Evolutionary conservation across 2,797 vertebrate genomes (phyloP), one percentile per base, ranked within the genome.

Genomic region (Pseudotriccus pelzelni): DNA sequence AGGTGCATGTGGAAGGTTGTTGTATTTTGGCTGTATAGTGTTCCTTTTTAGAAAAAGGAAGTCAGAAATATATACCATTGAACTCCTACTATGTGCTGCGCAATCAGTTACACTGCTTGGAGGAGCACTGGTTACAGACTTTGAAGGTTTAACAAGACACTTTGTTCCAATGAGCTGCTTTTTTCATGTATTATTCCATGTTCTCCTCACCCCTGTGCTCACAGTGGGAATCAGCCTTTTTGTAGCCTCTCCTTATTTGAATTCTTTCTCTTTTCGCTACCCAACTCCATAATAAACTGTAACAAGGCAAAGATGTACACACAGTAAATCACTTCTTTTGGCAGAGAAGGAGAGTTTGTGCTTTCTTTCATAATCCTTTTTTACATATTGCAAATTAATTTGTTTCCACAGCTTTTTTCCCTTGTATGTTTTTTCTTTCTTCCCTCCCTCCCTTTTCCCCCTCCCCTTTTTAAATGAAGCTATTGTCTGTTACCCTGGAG

Each of bases 311-410:
- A 91, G 60, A 94, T 59, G 67, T 81, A 60, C 53, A 36, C 20
- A 4, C 32, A 85, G n/a, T 41, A 93, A 96, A 96, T 50, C 5
- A 8, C 59, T 77, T 53, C 52, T 87, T 95, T 95, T 82, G 81
- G 68, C 49, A 75, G 90, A 80, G 53, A 77, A 94, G 97, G 59
- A 89, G 95, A 58, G 76, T 96, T 96, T 92, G 77, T 82, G 44
- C 76, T 89, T 93, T 75, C 90, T 96, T 97, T 86, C 63, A 62
- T 86, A 96, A 96, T 94, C 75, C 93, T 94, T 80, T 97, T 90
- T 95, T 89, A 76, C 6, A 2, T 96, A 86, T 93, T 96, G 87
- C 87, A 85, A 94, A 95, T 95, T 93, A 97, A 90, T 94, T 97
- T 80, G 28, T 93, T 95, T 94, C 82, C 67, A 78, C 56, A 77